These are phyloP conservation scores for Pachyuromys duprasi DNA, from an alignment of 2,797 vertebrate genomes.

Conservation along the genomic window DNA sequence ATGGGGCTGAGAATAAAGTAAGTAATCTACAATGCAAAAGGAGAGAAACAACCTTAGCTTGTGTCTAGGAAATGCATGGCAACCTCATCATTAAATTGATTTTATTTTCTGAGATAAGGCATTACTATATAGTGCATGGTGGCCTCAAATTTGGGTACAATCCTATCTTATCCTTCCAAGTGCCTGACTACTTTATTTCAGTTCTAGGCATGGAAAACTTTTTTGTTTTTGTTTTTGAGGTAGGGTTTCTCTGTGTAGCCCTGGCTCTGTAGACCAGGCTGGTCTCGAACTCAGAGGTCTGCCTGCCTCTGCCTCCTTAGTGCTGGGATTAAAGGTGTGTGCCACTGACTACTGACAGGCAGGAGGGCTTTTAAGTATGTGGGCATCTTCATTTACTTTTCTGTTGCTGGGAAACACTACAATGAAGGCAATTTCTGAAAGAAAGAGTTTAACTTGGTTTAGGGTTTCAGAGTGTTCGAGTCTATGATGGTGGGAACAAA, in stretches of 20 bases:
- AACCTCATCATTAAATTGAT: slow-evolving; percentile 4
- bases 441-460: not conserved
- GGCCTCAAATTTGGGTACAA: not conserved
- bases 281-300: not conserved
- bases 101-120: not conserved
- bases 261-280: not conserved
- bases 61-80: slow-evolving; percentile 28
- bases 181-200: not conserved
- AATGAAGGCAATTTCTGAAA: not conserved
- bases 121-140: not conserved
- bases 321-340: not conserved
- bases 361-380: not conserved
- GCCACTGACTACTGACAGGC: not conserved
- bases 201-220: not conserved
- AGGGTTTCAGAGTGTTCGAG: not conserved
- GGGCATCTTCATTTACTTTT: not conserved
- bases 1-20: not conserved
- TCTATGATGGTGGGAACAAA: no score
- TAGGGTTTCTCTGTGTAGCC: not conserved
- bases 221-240: no score
- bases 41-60: slow-evolving; percentile 1
- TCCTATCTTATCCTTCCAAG: not conserved
- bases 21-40: not conserved
- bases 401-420: not conserved
- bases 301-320: not conserved